phyloP scores from a whole-genome alignment of 2,113 vertebrate species.

The Rhea pennata region DNA sequence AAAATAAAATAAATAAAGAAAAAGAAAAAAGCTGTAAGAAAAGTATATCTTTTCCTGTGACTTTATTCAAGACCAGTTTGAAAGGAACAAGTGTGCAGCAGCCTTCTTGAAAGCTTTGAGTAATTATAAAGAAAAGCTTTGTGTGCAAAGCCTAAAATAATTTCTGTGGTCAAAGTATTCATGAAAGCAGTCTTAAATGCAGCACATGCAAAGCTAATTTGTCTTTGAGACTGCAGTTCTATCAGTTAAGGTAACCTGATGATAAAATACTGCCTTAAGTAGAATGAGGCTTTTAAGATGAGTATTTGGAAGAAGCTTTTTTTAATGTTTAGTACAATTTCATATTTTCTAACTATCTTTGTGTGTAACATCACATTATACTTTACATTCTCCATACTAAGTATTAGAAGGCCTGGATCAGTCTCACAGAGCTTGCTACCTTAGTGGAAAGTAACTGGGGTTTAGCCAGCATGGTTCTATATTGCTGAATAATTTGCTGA shows the following conservation, averaged over 20 bases:
- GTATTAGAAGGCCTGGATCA: fast-evolving
- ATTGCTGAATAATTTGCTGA: not conserved
- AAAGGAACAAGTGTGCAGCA: fast-evolving
- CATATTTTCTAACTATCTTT: too few species aligned
- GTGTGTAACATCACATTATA: not conserved
- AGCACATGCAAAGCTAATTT: not conserved
- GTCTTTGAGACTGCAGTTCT: not conserved
- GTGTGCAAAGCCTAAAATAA: not conserved
- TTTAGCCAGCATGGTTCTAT: not conserved
- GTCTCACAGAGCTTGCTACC: fast-evolving
- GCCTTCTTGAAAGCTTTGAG: not conserved
- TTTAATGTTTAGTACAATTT: not conserved
- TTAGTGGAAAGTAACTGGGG: fast-evolving
- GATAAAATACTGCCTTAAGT: not conserved
- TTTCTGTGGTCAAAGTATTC: not conserved
- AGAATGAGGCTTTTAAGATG: not conserved
- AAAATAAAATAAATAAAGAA: too few species aligned
- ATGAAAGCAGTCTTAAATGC: not conserved
- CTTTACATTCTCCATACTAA: not conserved
- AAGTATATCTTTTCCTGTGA: not conserved
- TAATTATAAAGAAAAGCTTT: not conserved
- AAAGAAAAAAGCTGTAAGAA: not conserved
- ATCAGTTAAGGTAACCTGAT: not conserved
- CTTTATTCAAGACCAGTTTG: not conserved
- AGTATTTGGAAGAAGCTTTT: too few species aligned